Conservation (phyloP, 2,113 vertebrate genomes). For the Meleagris gallopavo region DNA sequence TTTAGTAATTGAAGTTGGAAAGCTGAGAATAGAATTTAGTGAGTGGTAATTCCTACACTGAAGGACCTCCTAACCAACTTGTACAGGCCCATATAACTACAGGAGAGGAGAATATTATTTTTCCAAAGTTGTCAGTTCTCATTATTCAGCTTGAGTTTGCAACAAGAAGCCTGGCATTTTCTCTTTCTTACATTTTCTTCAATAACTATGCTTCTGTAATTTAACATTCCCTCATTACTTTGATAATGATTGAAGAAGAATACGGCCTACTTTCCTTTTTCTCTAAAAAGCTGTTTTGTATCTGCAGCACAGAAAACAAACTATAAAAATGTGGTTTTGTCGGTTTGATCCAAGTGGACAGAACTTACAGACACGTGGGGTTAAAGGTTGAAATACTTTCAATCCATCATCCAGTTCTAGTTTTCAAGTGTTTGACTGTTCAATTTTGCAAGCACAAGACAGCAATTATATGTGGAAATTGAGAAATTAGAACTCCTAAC, state of each 20-base stretch:
- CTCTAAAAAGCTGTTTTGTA: constrained; percentile 1
- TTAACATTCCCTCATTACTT: background rate
- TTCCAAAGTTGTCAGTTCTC: background rate
- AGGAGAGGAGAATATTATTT: background rate
- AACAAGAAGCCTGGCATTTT: background rate
- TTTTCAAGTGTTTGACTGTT: background rate
- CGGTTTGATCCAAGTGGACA: constrained; percentile 43
- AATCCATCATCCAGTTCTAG: constrained; percentile 37
- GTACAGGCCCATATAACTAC: background rate
- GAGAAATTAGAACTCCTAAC: constrained; percentile 20
- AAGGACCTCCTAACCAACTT: background rate
- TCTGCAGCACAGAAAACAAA: constrained; percentile 39
- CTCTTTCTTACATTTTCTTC: background rate
- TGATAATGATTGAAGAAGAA: background rate
- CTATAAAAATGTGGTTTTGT: constrained; percentile 35
- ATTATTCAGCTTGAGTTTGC: background rate
- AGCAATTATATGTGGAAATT: constrained; percentile 30
- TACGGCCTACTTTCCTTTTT: background rate
- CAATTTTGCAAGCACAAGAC: constrained; percentile 7
- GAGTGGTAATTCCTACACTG: background rate
- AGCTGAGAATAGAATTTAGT: background rate
- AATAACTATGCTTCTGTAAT: background rate
- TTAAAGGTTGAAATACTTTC: constrained; percentile 47
- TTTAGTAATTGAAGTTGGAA: background rate
- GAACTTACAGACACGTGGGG: background rate